These are phyloP conservation scores for Pristionchus mayeri DNA, from an alignment of 2,888 invertebrate genomes.

Conservation along the genomic window DNA sequence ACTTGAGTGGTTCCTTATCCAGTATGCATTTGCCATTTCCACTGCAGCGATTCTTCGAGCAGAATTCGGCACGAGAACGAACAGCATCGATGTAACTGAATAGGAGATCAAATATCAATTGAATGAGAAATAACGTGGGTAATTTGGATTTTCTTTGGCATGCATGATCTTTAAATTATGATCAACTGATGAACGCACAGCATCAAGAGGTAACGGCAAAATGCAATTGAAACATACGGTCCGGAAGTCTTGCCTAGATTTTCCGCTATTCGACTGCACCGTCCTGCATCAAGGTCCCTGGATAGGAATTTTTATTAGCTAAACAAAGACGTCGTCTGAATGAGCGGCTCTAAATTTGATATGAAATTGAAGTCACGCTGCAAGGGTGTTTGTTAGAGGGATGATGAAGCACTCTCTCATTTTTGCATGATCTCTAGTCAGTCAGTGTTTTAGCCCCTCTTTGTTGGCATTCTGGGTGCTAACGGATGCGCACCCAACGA, in stretches of 20 bases:
- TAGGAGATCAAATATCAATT: neutral
- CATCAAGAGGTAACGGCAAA: no score
- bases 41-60: neutral
- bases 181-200: no score
- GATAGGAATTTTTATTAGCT: no score
- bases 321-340: no score
- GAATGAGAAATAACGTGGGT: no score
- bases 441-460: neutral
- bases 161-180: no score
- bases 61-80: neutral
- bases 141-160: neutral
- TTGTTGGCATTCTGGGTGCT: no score
- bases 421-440: neutral
- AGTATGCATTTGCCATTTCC: neutral
- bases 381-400: neutral
- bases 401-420: neutral
- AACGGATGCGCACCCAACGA: no score
- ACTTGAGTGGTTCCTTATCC: neutral
- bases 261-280: neutral
- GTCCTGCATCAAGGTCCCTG: neutral
- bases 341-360: no score
- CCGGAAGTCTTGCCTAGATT: neutral
- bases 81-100: neutral
- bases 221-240: constrained; percentile 3
- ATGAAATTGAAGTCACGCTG: constrained; percentile 30